phyloP scores from a whole-genome alignment of 2,888 invertebrate species.

The Xanthorhoe designata region DNA sequence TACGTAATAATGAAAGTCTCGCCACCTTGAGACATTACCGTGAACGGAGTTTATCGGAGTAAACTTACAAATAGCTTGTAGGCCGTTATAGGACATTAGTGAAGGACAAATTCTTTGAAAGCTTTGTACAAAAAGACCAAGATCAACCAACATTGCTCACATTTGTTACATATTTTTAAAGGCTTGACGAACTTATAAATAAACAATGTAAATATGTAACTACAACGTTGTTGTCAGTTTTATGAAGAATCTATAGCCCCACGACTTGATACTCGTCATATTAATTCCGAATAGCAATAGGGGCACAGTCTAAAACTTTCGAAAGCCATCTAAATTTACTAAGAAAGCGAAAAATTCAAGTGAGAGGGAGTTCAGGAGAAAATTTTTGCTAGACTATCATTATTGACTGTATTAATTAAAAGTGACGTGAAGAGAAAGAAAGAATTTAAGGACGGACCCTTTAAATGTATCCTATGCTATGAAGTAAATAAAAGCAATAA shows the following conservation, averaged over 20 bases:
- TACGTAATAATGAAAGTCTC: conserved; percentile 29
- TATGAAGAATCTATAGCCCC: background rate
- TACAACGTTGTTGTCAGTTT: background rate
- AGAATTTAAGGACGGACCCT: background rate
- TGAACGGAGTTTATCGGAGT: conserved; percentile 28
- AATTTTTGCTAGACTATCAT: background rate
- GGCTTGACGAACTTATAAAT: background rate
- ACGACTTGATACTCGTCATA: background rate
- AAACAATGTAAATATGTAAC: background rate
- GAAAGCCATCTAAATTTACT: conserved; percentile 1
- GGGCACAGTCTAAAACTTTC: background rate
- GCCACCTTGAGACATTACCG: conserved; percentile 30
- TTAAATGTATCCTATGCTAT: too few species aligned
- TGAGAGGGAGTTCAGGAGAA: background rate
- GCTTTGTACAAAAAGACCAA: too few species aligned
- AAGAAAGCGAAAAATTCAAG: background rate
- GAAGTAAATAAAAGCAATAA: conserved; percentile 10
- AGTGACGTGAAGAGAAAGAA: background rate
- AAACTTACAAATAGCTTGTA: conserved; percentile 24
- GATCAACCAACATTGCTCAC: too few species aligned
- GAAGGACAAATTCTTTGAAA: conserved; percentile 18
- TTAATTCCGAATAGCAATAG: background rate
- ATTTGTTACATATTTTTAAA: background rate
- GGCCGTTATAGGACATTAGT: conserved; percentile 7
- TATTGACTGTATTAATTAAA: background rate